A percentile compares a stretch with the other conserved stretches of the same genome.
These are phyloP conservation scores for Temnothorax nylanderi DNA, from an alignment of 1,140 invertebrate species.

Conservation along the genomic window DNA sequence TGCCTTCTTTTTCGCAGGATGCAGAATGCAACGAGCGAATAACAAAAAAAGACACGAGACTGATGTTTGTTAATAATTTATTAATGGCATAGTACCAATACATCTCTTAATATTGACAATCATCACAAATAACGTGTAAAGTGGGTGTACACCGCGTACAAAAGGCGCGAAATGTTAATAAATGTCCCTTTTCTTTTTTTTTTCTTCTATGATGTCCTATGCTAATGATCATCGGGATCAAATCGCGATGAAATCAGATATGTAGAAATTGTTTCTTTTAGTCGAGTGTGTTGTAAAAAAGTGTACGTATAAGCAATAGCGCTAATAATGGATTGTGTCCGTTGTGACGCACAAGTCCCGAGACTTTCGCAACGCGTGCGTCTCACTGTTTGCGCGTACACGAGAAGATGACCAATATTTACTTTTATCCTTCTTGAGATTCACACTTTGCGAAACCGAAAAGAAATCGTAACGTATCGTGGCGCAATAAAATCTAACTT, in stretches of 20 bases:
- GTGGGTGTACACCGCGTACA: slow-evolving; percentile 73
- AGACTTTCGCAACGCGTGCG: not conserved
- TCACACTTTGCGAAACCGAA: not conserved
- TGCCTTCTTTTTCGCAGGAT: not conserved
- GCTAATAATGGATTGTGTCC: slow-evolving; percentile 24
- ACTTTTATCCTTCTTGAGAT: not conserved
- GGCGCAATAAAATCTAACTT: slow-evolving; percentile 7
- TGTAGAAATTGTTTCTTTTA: slow-evolving; percentile 63
- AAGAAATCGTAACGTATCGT: not conserved
- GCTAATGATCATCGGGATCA: slow-evolving; percentile 49
- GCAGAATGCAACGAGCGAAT: not conserved
- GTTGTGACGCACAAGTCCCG: not conserved
- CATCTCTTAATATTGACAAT: slow-evolving; percentile 68
- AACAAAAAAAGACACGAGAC: slow-evolving; percentile 14
- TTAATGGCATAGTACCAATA: slow-evolving; percentile 70
- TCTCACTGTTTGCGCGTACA: not conserved
- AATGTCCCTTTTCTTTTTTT: not conserved
- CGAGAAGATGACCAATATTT: not conserved
- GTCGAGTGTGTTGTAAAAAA: slow-evolving; percentile 51
- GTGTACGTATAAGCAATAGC: slow-evolving; percentile 26
- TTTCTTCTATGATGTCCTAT: slow-evolving; percentile 37
- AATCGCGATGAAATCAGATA: slow-evolving; percentile 64
- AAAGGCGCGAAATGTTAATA: slow-evolving; percentile 62
- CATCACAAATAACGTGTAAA: slow-evolving; percentile 75
- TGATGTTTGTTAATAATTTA: slow-evolving; percentile 76